A percentile compares a stretch with the other conserved stretches of the same genome.
Conservation (phyloP, 2,113 vertebrate species). For the Bufo gargarizans region DNA sequence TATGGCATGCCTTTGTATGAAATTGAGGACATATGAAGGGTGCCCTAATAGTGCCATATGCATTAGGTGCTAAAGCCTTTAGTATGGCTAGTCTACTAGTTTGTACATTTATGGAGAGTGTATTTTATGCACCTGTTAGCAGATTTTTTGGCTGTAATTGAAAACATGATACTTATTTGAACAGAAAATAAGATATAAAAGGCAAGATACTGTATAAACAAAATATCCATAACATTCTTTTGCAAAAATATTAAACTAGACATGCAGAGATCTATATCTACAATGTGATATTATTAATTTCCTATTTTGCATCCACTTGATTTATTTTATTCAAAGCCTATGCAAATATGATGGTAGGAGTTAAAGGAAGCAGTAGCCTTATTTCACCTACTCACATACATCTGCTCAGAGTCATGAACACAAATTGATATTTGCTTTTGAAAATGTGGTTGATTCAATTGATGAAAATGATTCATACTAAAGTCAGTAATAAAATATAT, state of each 20-base stretch:
- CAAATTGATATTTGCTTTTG: conserved; percentile 68
- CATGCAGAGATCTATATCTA: conserved; percentile 67
- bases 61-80: background rate
- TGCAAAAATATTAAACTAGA: conserved; percentile 10
- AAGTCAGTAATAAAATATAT: background rate
- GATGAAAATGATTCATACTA: background rate
- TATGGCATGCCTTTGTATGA: no score
- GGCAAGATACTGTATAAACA: background rate
- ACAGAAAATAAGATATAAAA: background rate
- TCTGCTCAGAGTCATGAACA: conserved; percentile 52
- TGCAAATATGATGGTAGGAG: conserved; percentile 76
- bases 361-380: conserved; percentile 65
- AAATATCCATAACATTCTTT: background rate
- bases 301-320: conserved; percentile 76
- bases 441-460: conserved; percentile 12
- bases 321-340: conserved; percentile 74
- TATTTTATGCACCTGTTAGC: background rate
- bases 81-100: background rate
- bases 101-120: background rate
- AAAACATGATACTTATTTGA: background rate
- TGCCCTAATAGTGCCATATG: no score
- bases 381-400: conserved; percentile 70
- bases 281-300: conserved; percentile 66
- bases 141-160: conserved; percentile 1
- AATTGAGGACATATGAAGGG: no score